Evolutionary conservation across 1,140 invertebrate genomes (phyloP).

Genomic region (Gryllus bimaculatus): DNA sequence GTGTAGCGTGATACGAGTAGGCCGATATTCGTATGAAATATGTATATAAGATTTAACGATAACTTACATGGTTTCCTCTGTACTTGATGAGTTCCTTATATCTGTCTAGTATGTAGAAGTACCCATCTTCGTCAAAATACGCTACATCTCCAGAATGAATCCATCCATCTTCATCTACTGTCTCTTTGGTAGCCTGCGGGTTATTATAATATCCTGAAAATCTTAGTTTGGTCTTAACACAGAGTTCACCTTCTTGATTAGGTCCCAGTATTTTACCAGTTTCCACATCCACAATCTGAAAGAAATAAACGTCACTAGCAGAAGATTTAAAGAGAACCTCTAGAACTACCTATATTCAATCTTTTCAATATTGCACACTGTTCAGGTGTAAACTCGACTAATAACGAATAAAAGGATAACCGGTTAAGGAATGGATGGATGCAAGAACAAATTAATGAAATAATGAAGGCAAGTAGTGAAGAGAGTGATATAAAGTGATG

Average conservation of each 20-base stretch:
- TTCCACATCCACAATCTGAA: slow-evolving; percentile 28
- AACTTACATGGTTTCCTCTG: slow-evolving; percentile 42
- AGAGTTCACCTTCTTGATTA: slow-evolving; percentile 55
- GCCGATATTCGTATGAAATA: too few species aligned
- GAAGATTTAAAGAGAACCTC: too few species aligned
- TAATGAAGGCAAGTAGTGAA: too few species aligned
- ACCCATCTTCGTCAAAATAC: slow-evolving; percentile 53
- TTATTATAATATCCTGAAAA: slow-evolving; percentile 38
- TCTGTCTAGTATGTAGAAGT: slow-evolving; percentile 57
- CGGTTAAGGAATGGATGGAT: too few species aligned
- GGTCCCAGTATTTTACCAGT: slow-evolving; percentile 49
- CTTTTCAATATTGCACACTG: too few species aligned
- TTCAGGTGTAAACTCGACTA: too few species aligned
- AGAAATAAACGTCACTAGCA: too few species aligned
- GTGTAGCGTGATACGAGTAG: too few species aligned
- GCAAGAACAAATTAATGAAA: too few species aligned
- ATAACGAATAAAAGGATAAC: too few species aligned
- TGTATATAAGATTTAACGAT: not conserved
- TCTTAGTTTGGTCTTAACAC: slow-evolving; percentile 48
- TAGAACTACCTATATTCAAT: too few species aligned
- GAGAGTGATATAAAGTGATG: too few species aligned
- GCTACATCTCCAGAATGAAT: slow-evolving; percentile 62
- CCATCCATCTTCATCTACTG: slow-evolving; percentile 50
- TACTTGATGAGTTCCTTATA: slow-evolving; percentile 73
- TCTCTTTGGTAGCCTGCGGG: slow-evolving; percentile 44